Percentiles rank a stretch among this genome's conserved stretches.
phyloP scores from a whole-genome alignment of 2,888 invertebrate genomes.

The Allygus modestus region DNA sequence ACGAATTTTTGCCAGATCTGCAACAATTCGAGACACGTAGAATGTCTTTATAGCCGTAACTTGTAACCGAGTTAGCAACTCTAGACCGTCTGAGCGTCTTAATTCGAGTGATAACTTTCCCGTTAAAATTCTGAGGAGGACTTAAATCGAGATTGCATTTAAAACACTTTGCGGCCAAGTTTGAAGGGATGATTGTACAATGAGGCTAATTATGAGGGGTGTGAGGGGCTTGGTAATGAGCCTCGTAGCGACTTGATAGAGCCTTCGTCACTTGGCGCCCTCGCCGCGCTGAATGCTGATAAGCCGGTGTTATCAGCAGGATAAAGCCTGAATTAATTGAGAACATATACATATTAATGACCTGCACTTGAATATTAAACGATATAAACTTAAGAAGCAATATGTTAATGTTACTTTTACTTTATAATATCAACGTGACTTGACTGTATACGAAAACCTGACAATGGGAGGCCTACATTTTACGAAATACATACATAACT shows the following conservation, averaged over 20 bases:
- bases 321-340: not conserved
- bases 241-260: not conserved
- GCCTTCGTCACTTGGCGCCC: not conserved
- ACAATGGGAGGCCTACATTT: no score
- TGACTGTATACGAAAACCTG: no score
- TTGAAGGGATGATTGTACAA: constrained; percentile 26
- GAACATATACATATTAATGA: no score
- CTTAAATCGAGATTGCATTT: constrained; percentile 47
- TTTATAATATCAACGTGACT: no score
- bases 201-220: constrained; percentile 47
- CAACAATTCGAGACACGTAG: constrained; percentile 48
- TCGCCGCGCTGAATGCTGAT: constrained; percentile 22
- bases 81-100: constrained; percentile 21
- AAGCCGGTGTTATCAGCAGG: not conserved
- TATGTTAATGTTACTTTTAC: no score
- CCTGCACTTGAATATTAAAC: no score
- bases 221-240: constrained; percentile 12
- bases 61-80: constrained; percentile 41
- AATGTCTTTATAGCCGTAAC: constrained; percentile 38
- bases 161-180: constrained; percentile 61
- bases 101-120: constrained; percentile 55
- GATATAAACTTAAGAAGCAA: no score
- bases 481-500: no score
- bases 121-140: constrained; percentile 32
- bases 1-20: not conserved